Conservation (phyloP, 2,113 vertebrate genomes). For the Petromus typicus region DNA sequence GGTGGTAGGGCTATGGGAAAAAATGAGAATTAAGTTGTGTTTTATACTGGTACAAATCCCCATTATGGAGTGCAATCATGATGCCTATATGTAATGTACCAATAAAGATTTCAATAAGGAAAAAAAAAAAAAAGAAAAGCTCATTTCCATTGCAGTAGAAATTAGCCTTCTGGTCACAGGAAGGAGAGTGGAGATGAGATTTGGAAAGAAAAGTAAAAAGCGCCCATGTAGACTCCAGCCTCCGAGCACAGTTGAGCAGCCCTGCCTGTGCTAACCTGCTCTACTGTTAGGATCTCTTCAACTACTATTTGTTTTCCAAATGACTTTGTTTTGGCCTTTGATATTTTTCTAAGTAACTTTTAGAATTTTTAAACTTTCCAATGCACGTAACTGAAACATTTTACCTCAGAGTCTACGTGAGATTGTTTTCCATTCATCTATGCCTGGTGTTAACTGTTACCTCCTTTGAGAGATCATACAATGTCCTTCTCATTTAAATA, state of each 20-base stretch:
- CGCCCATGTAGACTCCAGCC: accelerated
- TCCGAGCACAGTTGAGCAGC: background rate
- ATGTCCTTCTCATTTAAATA: background rate
- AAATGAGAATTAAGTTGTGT: too few species aligned
- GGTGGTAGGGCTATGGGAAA: too few species aligned
- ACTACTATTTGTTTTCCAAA: background rate
- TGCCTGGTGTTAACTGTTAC: background rate
- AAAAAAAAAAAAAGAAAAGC: too few species aligned
- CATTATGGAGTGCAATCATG: too few species aligned
- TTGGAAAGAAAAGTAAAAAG: background rate
- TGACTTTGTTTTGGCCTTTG: background rate
- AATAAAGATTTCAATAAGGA: too few species aligned
- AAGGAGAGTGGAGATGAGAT: background rate
- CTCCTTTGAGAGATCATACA: background rate
- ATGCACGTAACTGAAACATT: background rate
- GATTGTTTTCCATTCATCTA: background rate
- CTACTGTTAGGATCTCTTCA: background rate
- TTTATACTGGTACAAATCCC: too few species aligned
- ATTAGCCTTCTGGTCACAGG: background rate
- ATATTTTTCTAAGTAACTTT: background rate
- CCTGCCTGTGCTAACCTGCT: accelerated
- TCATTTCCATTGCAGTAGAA: background rate
- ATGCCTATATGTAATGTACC: too few species aligned
- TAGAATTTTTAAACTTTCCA: background rate
- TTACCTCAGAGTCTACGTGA: background rate